Evolutionary conservation across 2,113 vertebrate genomes (phyloP), one percentile per base, ranked within the genome.

Genomic region (Aptenodytes forsteri): DNA sequence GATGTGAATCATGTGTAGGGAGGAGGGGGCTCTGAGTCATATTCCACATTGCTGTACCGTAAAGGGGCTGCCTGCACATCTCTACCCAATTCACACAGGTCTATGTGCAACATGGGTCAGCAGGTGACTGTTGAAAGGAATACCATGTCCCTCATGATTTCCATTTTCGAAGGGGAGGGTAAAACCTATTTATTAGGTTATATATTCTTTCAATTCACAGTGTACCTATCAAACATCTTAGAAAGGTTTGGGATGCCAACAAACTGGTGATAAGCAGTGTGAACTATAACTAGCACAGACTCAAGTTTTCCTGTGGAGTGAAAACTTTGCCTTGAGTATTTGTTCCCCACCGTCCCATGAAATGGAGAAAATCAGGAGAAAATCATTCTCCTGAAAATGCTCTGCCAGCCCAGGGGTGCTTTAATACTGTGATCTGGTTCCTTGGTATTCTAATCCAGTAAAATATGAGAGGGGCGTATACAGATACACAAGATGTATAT

Each of bases 1-100:
- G 0, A 8, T 40, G 2, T 54, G 18, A 73, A 38, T 56, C 16
- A 1, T 34, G 3, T 34, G 7, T 13, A 42, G 11, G 14, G 7
- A 38, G 2, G 2, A 88, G 7, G 7, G 10, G 9, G 2, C 10
- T 52, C 34, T 75, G 34, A 82, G 22, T 19, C 26, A 7, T 18
- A 13, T 19, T 86, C 27, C 16, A 78, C 42, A 32, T 47, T 58
- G 16, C 22, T 81, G 27, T 62, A 49, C 29, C 20, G n/a, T 25
- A 10, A 73, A 38, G 7, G 12, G 10, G 4, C 29, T 73, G 23
- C n/a, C 58, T 73, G 50, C 25, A 61, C 16, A 3, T 56, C 47
- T 71, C 26, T 27, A 1, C 36, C 26, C 52, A 52, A 15, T 84
- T 82, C 47, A 42, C n/a, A 55, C 8, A 47, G 8, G 5, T 32